phyloP scores from a whole-genome alignment of 2,113 vertebrate species.

The Ctenomys sociabilis region DNA sequence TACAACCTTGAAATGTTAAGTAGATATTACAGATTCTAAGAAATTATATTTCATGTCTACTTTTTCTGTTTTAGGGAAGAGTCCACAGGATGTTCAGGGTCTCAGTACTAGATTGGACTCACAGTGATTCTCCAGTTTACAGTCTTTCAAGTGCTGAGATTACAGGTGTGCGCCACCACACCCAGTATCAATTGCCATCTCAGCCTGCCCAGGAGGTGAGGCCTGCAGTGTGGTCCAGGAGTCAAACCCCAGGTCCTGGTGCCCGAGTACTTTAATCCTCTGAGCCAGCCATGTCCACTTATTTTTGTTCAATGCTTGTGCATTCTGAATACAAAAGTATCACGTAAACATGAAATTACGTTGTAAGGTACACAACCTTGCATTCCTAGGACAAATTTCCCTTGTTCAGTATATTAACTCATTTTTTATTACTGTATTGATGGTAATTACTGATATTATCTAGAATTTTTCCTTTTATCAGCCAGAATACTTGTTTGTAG shows the following conservation, averaged over 20 bases:
- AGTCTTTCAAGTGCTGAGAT: too few relatives aligned
- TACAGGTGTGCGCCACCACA: too few relatives aligned
- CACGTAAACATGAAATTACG: neutral
- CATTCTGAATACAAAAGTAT: neutral
- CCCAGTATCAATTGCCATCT: too few relatives aligned
- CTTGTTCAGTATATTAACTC: neutral
- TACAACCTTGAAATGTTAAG: slow-evolving; percentile 85
- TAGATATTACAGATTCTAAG: slow-evolving; percentile 73
- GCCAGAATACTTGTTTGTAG: neutral
- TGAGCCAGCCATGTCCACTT: too few relatives aligned
- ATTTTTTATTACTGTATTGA: neutral
- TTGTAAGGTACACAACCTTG: neutral
- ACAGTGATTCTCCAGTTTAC: too few relatives aligned
- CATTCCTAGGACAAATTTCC: neutral
- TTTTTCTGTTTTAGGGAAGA: too few relatives aligned
- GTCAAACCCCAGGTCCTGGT: too few relatives aligned
- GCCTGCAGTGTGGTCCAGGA: too few relatives aligned
- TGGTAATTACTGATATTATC: neutral
- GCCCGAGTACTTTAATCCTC: too few relatives aligned
- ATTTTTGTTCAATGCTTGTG: neutral
- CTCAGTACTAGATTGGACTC: too few relatives aligned
- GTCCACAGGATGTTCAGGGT: too few relatives aligned
- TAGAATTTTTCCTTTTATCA: neutral
- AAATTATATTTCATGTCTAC: slow-evolving; percentile 61
- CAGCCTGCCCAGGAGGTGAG: too few relatives aligned